A percentile compares a stretch with the other conserved stretches of the same genome.
phyloP scores from a whole-genome alignment of 1,140 invertebrate species.

The Choristoneura fumiferana region DNA sequence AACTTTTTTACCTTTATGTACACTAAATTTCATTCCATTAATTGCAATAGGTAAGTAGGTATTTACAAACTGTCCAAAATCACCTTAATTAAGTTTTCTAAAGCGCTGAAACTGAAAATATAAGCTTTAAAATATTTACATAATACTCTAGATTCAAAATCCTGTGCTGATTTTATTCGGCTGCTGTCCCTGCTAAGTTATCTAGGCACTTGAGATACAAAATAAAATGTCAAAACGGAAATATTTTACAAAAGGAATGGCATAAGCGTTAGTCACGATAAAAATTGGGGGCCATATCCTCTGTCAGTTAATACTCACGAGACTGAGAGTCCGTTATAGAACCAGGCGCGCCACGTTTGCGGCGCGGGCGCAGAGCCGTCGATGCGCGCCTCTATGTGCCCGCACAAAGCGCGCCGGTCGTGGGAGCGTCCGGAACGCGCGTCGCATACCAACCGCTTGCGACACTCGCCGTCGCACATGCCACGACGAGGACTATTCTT shows the following conservation, averaged over 20 bases:
- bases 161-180: too few relatives aligned
- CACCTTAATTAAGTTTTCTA: constrained; percentile 11
- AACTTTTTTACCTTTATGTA: background rate
- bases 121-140: background rate
- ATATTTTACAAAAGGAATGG: too few relatives aligned
- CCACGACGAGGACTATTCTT: constrained; percentile 91
- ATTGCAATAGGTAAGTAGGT: background rate
- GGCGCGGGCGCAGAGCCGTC: constrained; percentile 82
- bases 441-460: constrained; percentile 91
- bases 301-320: constrained; percentile 86
- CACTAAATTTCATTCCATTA: background rate
- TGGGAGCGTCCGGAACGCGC: constrained; percentile 91
- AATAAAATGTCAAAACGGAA: too few relatives aligned
- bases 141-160: background rate
- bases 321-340: constrained; percentile 90
- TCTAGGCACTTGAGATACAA: too few relatives aligned
- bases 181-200: too few relatives aligned
- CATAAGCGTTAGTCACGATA: background rate
- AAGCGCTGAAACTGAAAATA: constrained; percentile 14
- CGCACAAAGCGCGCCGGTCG: constrained; percentile 90
- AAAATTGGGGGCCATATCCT: too few relatives aligned
- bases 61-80: constrained; percentile 3
- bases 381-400: constrained; percentile 88
- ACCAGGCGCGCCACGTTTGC: constrained; percentile 89
- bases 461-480: constrained; percentile 89